phyloP scores from a whole-genome alignment of 1,140 invertebrate species.

The Xylocopa sonorina region DNA sequence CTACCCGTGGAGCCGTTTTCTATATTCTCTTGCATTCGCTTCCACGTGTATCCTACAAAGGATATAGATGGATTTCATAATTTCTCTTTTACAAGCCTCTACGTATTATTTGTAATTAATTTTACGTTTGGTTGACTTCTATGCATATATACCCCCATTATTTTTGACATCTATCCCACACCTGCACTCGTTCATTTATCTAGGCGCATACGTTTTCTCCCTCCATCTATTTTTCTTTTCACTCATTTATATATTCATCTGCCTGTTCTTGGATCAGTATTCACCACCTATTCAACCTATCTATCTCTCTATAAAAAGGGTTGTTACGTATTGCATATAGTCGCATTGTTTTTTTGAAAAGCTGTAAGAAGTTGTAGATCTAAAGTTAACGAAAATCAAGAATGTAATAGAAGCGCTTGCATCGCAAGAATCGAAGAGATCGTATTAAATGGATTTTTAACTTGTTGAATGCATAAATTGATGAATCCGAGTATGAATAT shows the following conservation, averaged over 20 bases:
- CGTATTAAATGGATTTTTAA: conserved; percentile 54
- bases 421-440: conserved; percentile 24
- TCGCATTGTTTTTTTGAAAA: too few relatives aligned
- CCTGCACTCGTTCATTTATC: too few relatives aligned
- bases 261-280: too few relatives aligned
- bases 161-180: too few relatives aligned
- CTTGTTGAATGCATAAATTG: conserved; percentile 30
- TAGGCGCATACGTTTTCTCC: too few relatives aligned
- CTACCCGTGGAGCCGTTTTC: not conserved
- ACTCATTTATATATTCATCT: too few relatives aligned
- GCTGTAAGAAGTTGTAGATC: not conserved
- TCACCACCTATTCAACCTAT: too few relatives aligned
- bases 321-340: too few relatives aligned
- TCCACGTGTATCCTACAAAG: not conserved
- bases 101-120: not conserved
- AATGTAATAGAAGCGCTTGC: not conserved
- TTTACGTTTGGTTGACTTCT: not conserved
- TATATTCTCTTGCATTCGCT: conserved; percentile 6
- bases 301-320: not conserved
- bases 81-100: not conserved
- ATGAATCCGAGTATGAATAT: not conserved
- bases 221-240: too few relatives aligned
- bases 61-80: too few relatives aligned
- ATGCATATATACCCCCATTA: too few relatives aligned
- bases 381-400: not conserved